Evolutionary conservation across 2,113 vertebrate species (phyloP).

Genomic region (Petrocephalus zakoni): DNA sequence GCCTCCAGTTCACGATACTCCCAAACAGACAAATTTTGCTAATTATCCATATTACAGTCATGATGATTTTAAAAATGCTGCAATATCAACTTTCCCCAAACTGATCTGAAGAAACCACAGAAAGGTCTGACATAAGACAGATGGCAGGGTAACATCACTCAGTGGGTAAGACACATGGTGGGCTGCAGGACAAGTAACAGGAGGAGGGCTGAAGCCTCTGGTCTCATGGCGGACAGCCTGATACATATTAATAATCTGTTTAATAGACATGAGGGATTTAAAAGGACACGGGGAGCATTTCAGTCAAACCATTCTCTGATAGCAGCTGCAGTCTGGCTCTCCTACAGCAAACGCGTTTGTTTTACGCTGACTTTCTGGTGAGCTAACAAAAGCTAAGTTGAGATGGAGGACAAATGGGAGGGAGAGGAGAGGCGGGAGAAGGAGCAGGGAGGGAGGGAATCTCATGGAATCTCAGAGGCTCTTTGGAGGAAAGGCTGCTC

Average conservation of each 20-base stretch:
- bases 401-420: slow-evolving; percentile 31
- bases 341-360: not conserved
- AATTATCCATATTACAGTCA: not conserved
- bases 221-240: not conserved
- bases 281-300: not conserved
- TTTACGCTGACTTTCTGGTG: not conserved
- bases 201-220: not conserved
- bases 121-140: not conserved
- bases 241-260: not conserved
- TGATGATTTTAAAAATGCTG: not conserved
- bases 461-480: slow-evolving; percentile 40
- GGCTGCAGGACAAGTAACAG: not conserved
- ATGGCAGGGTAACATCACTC: not conserved
- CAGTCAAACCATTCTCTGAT: not conserved
- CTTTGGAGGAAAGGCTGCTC: slow-evolving; percentile 39
- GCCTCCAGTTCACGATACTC: not conserved
- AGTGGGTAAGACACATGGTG: not conserved
- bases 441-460: slow-evolving; percentile 43
- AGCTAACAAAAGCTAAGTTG: slow-evolving; percentile 1
- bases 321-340: not conserved
- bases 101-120: not conserved
- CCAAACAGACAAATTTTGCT: not conserved
- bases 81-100: not conserved
- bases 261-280: slow-evolving; percentile 5
- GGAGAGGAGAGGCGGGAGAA: slow-evolving; percentile 40